A percentile compares a stretch with the other conserved stretches of the same genome.
Conservation (phyloP, 2,888 invertebrate species). For the Artemia sp. region DNA sequence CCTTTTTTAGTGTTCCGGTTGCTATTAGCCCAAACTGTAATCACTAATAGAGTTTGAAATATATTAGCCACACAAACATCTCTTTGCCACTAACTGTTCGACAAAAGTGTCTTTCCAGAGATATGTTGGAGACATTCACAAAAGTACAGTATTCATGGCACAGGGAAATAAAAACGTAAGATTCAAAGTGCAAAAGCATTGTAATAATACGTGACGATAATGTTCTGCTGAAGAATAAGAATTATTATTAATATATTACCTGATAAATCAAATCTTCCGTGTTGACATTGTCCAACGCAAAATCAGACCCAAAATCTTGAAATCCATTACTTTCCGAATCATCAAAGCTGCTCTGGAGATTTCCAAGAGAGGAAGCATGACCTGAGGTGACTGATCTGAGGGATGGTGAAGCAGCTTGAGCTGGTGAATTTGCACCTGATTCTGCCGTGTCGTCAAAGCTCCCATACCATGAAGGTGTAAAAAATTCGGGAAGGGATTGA, state of each 20-base stretch:
- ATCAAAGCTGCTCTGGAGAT: conserved; percentile 22
- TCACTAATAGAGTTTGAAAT: no score
- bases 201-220: no score
- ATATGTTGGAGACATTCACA: no score
- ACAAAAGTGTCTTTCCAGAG: no score
- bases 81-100: no score
- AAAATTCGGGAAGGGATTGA: background rate
- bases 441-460: conserved; percentile 1
- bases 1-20: no score
- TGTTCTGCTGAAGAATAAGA: no score
- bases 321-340: conserved; percentile 22
- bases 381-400: conserved; percentile 16
- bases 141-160: no score
- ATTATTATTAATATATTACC: background rate
- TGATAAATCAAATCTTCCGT: background rate
- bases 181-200: no score
- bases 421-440: background rate
- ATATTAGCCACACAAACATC: no score
- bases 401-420: background rate
- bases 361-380: conserved; percentile 15
- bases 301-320: conserved; percentile 18
- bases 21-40: no score
- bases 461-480: conserved; percentile 5
- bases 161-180: no score
- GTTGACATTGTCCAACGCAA: background rate